Evolutionary conservation across 2,113 vertebrate genomes (phyloP).

Genomic region (Bettongia penicillata): DNA sequence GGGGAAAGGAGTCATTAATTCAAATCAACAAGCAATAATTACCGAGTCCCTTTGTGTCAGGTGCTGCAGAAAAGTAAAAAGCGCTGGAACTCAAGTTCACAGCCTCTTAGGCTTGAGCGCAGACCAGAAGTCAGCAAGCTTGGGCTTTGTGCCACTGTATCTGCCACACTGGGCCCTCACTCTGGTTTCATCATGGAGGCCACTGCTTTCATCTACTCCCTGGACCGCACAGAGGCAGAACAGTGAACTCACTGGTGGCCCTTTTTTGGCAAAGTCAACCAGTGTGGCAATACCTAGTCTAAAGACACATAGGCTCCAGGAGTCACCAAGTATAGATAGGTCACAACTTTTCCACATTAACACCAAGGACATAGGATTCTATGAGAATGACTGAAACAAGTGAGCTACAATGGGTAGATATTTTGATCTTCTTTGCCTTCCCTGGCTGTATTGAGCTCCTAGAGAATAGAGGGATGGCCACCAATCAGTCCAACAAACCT

Average conservation of each 20-base stretch:
- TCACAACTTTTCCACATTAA: not conserved
- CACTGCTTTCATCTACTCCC: no score
- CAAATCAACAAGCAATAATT: not conserved
- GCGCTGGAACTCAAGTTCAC: not conserved
- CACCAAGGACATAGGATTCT: not conserved
- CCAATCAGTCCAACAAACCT: not conserved
- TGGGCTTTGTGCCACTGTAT: not conserved
- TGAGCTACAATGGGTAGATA: not conserved
- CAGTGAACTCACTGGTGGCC: not conserved
- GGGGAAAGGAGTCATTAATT: conserved; percentile 4
- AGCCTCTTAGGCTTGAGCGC: not conserved
- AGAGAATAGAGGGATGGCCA: not conserved
- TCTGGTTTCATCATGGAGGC: not conserved
- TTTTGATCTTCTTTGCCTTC: not conserved
- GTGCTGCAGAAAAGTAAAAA: not conserved
- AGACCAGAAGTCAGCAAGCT: not conserved
- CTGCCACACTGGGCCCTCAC: not conserved
- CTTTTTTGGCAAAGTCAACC: not conserved
- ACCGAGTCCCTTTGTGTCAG: not conserved
- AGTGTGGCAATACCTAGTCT: not conserved
- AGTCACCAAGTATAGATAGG: not conserved
- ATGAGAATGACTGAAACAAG: not conserved
- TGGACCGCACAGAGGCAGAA: not conserved
- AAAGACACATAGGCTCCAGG: not conserved
- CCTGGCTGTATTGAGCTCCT: not conserved